Conservation (phyloP, 1,140 invertebrate species). For the Drosophila sp. region DNA sequence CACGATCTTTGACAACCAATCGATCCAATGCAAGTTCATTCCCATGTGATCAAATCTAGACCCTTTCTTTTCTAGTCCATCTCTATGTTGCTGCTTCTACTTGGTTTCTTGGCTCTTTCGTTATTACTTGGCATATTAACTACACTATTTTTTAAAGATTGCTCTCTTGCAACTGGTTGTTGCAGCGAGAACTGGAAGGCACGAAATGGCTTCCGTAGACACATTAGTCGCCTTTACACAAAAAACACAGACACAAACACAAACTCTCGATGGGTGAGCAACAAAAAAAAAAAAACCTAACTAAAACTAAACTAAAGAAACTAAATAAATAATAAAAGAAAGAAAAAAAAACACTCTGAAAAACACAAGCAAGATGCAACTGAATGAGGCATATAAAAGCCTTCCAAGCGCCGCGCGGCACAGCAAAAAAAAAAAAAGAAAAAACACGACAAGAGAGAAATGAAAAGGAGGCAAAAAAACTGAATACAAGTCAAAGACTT, state of each 20-base stretch:
- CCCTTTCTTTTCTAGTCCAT: no score
- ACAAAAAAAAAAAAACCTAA: conserved; percentile 1
- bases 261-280: conserved; percentile 24
- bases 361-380: conserved; percentile 56
- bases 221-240: conserved; percentile 81
- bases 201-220: conserved; percentile 82
- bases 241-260: conserved; percentile 59
- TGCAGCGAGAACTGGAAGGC: conserved; percentile 55
- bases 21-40: not conserved
- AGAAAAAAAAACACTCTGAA: not conserved
- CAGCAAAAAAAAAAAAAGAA: conserved; percentile 41
- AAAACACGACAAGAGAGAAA: conserved; percentile 36
- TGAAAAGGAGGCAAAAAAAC: conserved; percentile 64
- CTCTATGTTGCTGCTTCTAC: conserved; percentile 28
- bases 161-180: conserved; percentile 61
- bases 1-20: conserved; percentile 8
- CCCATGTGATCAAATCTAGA: no score
- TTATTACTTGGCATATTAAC: conserved; percentile 82
- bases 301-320: conserved; percentile 1
- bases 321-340: conserved; percentile 9
- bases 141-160: conserved; percentile 44
- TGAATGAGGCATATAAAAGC: conserved; percentile 62
- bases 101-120: not conserved
- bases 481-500: conserved; percentile 81
- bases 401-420: conserved; percentile 54